phyloP scores from a whole-genome alignment of 2,888 invertebrate species.

The Drosophila tanythrix region DNA sequence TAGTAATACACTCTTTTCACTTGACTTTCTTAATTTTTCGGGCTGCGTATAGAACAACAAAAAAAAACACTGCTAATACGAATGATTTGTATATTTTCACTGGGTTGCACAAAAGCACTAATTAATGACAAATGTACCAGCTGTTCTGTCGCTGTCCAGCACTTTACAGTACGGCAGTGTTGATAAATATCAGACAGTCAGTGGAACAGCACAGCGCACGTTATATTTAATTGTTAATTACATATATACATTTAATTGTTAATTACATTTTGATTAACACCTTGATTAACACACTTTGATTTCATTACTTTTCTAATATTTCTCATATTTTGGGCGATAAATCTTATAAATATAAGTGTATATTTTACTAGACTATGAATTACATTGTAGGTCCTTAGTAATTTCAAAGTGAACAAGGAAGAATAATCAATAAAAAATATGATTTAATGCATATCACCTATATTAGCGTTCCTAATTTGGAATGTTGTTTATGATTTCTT shows the following conservation, averaged over 20 bases:
- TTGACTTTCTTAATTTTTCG: conserved; percentile 53
- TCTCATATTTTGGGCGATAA: not conserved
- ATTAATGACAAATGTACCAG: conserved; percentile 47
- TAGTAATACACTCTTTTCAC: conserved; percentile 28
- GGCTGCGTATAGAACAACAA: conserved; percentile 46
- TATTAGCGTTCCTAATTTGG: not conserved
- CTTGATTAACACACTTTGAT: not conserved
- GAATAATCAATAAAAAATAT: not conserved
- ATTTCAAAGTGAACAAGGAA: not conserved
- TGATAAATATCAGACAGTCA: conserved; percentile 16
- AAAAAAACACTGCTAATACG: conserved; percentile 61
- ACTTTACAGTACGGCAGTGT: conserved; percentile 30
- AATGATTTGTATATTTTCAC: conserved; percentile 76
- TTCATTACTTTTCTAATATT: not conserved
- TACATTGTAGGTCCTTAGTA: not conserved
- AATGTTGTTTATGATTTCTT: not conserved
- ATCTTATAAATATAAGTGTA: not conserved
- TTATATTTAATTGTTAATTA: conserved; percentile 1
- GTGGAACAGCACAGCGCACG: conserved; percentile 2
- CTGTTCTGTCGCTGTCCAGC: conserved; percentile 47
- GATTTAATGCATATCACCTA: not conserved
- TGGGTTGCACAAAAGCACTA: conserved; percentile 40
- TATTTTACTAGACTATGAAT: not conserved
- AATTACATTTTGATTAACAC: not conserved
- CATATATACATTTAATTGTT: not conserved